Evolutionary conservation across 2,113 vertebrate species (phyloP).

Genomic region (Larimichthys crocea): DNA sequence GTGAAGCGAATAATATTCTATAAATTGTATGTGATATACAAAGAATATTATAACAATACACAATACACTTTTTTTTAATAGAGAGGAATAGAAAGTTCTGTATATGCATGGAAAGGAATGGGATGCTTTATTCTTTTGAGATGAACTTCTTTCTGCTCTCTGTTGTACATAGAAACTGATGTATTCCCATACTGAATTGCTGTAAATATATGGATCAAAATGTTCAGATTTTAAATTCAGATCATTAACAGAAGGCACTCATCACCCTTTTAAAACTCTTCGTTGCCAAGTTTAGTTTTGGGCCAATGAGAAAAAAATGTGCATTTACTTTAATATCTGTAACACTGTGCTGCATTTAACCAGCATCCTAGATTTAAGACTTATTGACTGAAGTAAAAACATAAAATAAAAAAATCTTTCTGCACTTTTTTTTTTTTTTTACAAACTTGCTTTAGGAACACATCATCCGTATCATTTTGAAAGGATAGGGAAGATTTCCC

Average conservation of each 20-base stretch:
- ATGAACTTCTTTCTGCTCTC: not conserved
- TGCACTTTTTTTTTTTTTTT: not conserved
- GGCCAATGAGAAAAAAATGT: slow-evolving; percentile 6
- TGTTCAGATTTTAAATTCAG: slow-evolving; percentile 5
- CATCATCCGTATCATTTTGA: slow-evolving; percentile 11
- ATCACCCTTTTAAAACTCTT: not conserved
- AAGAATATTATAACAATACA: slow-evolving; percentile 46
- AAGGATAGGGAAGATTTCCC: slow-evolving; percentile 14
- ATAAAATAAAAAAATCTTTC: not conserved
- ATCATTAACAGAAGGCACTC: not conserved
- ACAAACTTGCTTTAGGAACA: slow-evolving; percentile 11
- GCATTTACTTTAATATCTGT: slow-evolving; percentile 7
- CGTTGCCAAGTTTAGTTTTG: slow-evolving; percentile 1
- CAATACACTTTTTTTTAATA: slow-evolving; percentile 35
- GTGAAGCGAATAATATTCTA: slow-evolving; percentile 55
- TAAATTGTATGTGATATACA: slow-evolving; percentile 42
- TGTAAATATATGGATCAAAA: slow-evolving; percentile 20
- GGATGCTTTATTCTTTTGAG: not conserved
- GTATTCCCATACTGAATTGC: not conserved
- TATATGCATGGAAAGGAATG: not conserved
- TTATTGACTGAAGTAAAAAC: slow-evolving; percentile 29
- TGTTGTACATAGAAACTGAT: not conserved
- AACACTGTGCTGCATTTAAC: slow-evolving; percentile 24
- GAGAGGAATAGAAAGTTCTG: not conserved
- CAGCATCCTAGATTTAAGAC: slow-evolving; percentile 23